Percentiles rank a stretch among this genome's conserved stretches.
Evolutionary conservation across 1,140 invertebrate species (phyloP).

Genomic region (Macrosteles quadrilineatus): DNA sequence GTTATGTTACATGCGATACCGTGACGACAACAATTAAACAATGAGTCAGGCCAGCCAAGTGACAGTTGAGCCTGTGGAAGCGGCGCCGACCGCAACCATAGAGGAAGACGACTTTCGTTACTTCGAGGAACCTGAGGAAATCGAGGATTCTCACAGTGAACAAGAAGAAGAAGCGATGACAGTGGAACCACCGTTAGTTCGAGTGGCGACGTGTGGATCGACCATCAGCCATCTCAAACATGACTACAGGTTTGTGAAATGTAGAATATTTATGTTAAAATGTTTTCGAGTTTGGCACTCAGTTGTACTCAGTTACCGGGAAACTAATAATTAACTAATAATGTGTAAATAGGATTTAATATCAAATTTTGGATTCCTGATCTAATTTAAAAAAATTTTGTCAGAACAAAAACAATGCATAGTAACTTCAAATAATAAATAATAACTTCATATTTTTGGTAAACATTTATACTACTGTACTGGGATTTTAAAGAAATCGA

Average conservation of each 20-base stretch:
- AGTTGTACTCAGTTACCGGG: no score
- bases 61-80: background rate
- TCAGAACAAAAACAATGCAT: no score
- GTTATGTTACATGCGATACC: background rate
- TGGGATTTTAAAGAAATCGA: no score
- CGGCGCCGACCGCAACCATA: slow-evolving; percentile 33
- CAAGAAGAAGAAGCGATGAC: background rate
- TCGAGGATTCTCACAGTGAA: background rate
- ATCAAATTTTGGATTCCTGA: no score
- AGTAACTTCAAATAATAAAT: no score
- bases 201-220: slow-evolving; percentile 21
- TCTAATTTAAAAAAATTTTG: no score
- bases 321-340: no score
- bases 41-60: background rate
- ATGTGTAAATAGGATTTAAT: no score
- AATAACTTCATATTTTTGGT: no score
- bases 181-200: slow-evolving; percentile 13
- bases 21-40: background rate
- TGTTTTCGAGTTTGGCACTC: no score
- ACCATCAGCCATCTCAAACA: slow-evolving; percentile 19
- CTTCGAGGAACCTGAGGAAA: slow-evolving; percentile 26
- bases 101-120: slow-evolving; percentile 34
- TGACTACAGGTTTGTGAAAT: slow-evolving; percentile 20
- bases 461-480: no score
- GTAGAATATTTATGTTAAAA: no score